Evolutionary conservation across 1,140 invertebrate species (phyloP).

Genomic region (Heliconius congener): DNA sequence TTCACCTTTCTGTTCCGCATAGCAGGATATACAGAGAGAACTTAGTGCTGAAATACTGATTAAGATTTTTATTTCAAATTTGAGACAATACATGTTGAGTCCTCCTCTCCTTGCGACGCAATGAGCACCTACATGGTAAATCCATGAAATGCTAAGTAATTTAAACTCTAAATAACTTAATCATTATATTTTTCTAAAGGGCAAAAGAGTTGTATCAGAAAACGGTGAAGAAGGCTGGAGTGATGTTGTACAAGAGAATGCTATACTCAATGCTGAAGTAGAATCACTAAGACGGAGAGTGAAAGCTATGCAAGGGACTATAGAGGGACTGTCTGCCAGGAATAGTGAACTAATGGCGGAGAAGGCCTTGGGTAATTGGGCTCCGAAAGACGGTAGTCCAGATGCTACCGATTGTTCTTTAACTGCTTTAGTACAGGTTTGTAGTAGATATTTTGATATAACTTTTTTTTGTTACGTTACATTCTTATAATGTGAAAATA

Average conservation of each 20-base stretch:
- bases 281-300: slow-evolving; percentile 92
- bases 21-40: too few relatives aligned
- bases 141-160: too few relatives aligned
- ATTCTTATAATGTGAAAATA: too few relatives aligned
- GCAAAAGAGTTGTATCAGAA: slow-evolving; percentile 91
- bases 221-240: slow-evolving; percentile 94
- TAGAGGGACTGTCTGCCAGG: slow-evolving; percentile 91
- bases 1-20: too few relatives aligned
- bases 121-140: too few relatives aligned
- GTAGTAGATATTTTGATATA: slow-evolving; percentile 19
- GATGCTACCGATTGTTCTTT: slow-evolving; percentile 66
- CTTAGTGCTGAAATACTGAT: too few relatives aligned
- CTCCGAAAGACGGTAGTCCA: slow-evolving; percentile 79
- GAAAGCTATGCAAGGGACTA: slow-evolving; percentile 96
- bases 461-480: not conserved
- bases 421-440: slow-evolving; percentile 62
- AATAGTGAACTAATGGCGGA: slow-evolving; percentile 92
- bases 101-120: too few relatives aligned
- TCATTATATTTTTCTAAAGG: slow-evolving; percentile 79
- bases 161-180: not conserved
- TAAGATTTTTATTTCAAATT: too few relatives aligned
- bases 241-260: slow-evolving; percentile 98
- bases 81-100: too few relatives aligned
- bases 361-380: slow-evolving; percentile 88
- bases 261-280: slow-evolving; percentile 94